Evolutionary conservation across 2,888 invertebrate genomes (phyloP).

Genomic region (Boloria selene): DNA sequence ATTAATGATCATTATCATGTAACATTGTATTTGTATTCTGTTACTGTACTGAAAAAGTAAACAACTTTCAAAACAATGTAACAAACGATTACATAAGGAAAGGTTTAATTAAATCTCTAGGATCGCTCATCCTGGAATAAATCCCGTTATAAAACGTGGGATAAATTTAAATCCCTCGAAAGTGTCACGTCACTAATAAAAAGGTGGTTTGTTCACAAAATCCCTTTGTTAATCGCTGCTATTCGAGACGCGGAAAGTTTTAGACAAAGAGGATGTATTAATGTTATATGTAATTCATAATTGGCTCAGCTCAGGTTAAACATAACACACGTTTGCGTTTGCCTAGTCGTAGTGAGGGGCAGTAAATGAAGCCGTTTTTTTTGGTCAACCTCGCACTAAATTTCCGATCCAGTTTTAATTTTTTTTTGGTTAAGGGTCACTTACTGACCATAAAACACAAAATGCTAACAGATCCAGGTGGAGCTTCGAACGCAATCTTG

Average conservation of each 20-base stretch:
- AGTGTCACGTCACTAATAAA: slow-evolving; percentile 19
- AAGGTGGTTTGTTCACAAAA: slow-evolving; percentile 22
- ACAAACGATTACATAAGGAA: background rate
- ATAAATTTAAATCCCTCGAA: slow-evolving; percentile 18
- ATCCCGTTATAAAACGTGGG: slow-evolving; percentile 21
- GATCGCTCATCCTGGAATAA: slow-evolving; percentile 8
- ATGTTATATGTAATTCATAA: background rate
- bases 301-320: too few relatives aligned
- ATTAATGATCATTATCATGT: too few relatives aligned
- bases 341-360: too few relatives aligned
- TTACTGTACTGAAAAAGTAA: background rate
- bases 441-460: too few relatives aligned
- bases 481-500: too few relatives aligned
- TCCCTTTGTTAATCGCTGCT: slow-evolving; percentile 29
- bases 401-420: too few relatives aligned
- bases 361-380: too few relatives aligned
- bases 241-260: slow-evolving; percentile 11
- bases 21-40: too few relatives aligned
- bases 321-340: too few relatives aligned
- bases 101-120: slow-evolving; percentile 8
- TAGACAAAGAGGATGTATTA: background rate
- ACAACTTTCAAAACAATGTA: background rate
- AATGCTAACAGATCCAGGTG: too few relatives aligned
- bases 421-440: too few relatives aligned
- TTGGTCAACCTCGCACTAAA: too few relatives aligned